Evolutionary conservation across 2,113 vertebrate species (phyloP), one percentile per base, ranked within the genome.

Genomic region (Ceyx melanurus): DNA sequence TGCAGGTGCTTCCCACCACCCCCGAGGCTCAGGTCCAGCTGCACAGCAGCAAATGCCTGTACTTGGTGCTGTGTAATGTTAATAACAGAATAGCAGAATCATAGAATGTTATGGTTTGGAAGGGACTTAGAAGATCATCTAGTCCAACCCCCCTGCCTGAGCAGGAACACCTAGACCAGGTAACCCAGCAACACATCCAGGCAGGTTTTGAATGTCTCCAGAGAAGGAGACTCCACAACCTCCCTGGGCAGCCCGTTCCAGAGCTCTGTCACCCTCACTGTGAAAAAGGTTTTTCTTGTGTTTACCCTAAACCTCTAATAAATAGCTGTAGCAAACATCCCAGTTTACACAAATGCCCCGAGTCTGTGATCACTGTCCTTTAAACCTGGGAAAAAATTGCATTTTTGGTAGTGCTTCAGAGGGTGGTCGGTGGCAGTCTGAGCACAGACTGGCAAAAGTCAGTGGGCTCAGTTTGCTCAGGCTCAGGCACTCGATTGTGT

Each of bases 21-120:
- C 4, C 6, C 0, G 0, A 51, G 66, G 22, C 1, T 0, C 2
- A 0, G 3, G 8, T 45, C 15, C 7, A 6, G 29, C 33, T 14
- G 3, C 4, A 1, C 7, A 23, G 79, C 65, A 31, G 42, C 0
- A 0, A 35, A 3, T 3, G 66, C 33, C 42, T 9, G 33, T 23
- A 3, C 43, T 1, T 9, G 28, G 48, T 35, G 13, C 61, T n/a
- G 0, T 2, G 10, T 26, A 6, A 35, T 42, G 56, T 78, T 50
- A 43, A 48, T 37, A 37, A 37, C 37, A 37, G 37, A 37, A 37
- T 37, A 37, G 37, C 11, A 37, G 37, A 37, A 37, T 37, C 37
- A 37, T 37, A 37, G 37, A 37, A 37, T 37, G 37, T 37, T 37
- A 37, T 37, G 37, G 37, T 37, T 37, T 37, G 37, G 37, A 37